Percentiles rank a stretch among this genome's conserved stretches.
These are phyloP conservation scores for Tapirus terrestris DNA, from an alignment of 2,113 vertebrate genomes.

Conservation along the genomic window DNA sequence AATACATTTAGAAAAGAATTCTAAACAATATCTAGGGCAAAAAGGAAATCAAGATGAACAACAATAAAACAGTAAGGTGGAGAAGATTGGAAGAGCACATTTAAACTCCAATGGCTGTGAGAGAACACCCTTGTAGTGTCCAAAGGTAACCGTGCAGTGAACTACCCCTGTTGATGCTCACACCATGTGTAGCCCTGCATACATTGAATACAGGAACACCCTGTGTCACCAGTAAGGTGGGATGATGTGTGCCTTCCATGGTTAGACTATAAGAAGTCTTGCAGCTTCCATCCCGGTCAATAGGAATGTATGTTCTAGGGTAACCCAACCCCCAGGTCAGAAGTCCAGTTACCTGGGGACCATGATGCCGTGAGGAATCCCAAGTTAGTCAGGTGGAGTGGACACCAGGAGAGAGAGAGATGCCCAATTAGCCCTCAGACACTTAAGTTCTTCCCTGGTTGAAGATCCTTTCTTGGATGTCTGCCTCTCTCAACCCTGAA, in stretches of 20 bases:
- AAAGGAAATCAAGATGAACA: neutral
- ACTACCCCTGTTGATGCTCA: neutral
- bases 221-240: neutral
- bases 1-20: neutral
- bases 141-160: neutral
- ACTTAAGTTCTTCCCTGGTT: neutral
- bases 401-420: neutral
- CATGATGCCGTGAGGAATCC: neutral
- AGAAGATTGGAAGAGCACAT: neutral
- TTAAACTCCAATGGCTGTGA: neutral
- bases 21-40: neutral
- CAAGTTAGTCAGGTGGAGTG: neutral
- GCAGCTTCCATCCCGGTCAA: neutral
- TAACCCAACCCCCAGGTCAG: neutral
- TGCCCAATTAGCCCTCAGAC: neutral
- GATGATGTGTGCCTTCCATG: neutral
- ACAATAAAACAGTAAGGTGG: neutral
- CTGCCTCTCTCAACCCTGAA: neutral
- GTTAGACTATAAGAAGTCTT: neutral
- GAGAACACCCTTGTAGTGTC: neutral
- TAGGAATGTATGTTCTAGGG: neutral
- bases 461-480: neutral
- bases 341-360: neutral
- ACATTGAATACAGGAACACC: neutral
- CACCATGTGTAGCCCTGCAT: neutral